These are phyloP conservation scores for Mormyrus hasselquistii DNA, from an alignment of 2,797 vertebrate genomes.

Conservation along the genomic window DNA sequence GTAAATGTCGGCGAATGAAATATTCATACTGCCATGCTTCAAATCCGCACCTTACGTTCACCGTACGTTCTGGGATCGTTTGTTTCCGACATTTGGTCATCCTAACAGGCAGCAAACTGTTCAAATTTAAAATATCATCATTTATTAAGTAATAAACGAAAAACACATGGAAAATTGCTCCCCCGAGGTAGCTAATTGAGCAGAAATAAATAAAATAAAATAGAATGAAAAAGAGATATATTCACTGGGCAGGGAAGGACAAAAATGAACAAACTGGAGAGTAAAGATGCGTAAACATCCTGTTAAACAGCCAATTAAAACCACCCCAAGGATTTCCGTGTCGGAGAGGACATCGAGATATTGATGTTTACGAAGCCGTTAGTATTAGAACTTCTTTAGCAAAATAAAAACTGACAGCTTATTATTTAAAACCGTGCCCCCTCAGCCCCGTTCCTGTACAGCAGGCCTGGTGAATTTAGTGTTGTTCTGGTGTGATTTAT, in stretches of 20 bases:
- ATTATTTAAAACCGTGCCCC: slow-evolving; percentile 55
- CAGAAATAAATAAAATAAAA: slow-evolving; percentile 38
- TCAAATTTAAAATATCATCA: not conserved
- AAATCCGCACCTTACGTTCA: not conserved
- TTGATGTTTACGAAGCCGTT: slow-evolving; percentile 71
- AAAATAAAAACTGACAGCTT: slow-evolving; percentile 49
- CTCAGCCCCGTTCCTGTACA: not conserved
- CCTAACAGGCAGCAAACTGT: not conserved
- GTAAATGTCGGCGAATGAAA: slow-evolving; percentile 4
- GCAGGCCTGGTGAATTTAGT: not conserved
- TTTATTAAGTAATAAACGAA: not conserved
- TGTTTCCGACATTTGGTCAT: not conserved
- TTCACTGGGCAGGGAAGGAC: slow-evolving; percentile 65
- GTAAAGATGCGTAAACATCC: slow-evolving; percentile 55
- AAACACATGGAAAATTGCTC: slow-evolving; percentile 14
- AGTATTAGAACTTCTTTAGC: slow-evolving; percentile 52
- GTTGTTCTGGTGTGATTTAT: not conserved
- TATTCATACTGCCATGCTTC: not conserved
- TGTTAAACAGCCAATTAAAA: slow-evolving; percentile 62
- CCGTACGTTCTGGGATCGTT: not conserved
- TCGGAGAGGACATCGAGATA: slow-evolving; percentile 70
- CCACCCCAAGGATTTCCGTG: slow-evolving; percentile 66
- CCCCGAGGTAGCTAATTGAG: slow-evolving; percentile 52
- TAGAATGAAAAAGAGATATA: slow-evolving; percentile 27
- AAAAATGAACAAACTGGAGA: slow-evolving; percentile 63